Percentiles rank a stretch among this genome's conserved stretches.
These are phyloP conservation scores for Aromia moschata DNA, from an alignment of 2,888 invertebrate genomes.

Conservation along the genomic window DNA sequence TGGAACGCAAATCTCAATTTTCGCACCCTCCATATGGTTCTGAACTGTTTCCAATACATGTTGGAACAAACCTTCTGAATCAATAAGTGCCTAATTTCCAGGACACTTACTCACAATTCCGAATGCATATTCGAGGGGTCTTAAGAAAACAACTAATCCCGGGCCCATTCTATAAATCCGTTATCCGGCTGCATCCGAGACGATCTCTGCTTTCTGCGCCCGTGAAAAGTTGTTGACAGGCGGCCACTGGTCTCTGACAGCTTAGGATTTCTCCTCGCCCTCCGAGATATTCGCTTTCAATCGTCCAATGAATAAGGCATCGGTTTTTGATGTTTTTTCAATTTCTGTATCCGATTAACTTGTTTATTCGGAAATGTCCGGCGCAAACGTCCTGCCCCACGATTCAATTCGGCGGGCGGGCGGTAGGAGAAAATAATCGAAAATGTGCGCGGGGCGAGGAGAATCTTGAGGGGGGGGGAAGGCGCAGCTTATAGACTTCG, in stretches of 20 bases:
- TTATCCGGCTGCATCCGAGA: too few species aligned
- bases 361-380: slow-evolving; percentile 57
- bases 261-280: slow-evolving; percentile 51
- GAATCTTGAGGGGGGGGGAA: background rate
- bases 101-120: too few species aligned
- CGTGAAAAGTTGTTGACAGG: slow-evolving; percentile 52
- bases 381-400: slow-evolving; percentile 44
- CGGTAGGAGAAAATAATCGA: slow-evolving; percentile 3
- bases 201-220: too few species aligned
- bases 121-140: too few species aligned
- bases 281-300: slow-evolving; percentile 48
- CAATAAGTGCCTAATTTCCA: too few species aligned
- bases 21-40: too few species aligned
- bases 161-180: too few species aligned
- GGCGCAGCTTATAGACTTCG: too few species aligned
- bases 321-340: slow-evolving; percentile 58
- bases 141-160: too few species aligned
- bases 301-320: slow-evolving; percentile 53
- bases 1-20: too few species aligned
- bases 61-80: too few species aligned
- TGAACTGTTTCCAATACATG: too few species aligned
- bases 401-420: slow-evolving; percentile 1
- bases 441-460: slow-evolving; percentile 11
- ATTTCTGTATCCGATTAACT: slow-evolving; percentile 59
- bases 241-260: slow-evolving; percentile 57